Base-by-base conservation (phyloP, 2,888 invertebrate genomes). In the Synanthedon vespiformis region DNA sequence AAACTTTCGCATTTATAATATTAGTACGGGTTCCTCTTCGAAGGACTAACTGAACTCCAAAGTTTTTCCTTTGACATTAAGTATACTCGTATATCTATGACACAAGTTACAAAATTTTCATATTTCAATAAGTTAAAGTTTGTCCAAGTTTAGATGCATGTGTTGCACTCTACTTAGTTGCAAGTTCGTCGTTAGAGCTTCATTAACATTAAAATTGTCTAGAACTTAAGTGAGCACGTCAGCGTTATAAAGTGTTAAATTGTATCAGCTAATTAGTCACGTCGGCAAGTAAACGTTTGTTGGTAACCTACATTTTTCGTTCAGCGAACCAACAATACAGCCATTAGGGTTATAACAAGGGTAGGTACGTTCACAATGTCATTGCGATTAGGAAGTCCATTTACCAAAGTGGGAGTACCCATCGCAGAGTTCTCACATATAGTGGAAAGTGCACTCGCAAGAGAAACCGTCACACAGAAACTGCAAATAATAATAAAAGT, bases 381-480 rank as follows among this genome's bases (percentile, higher is more conserved):
- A 52, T 16, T 49, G 57, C 54, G 16, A 44, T 44, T 44, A 44
- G 44, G 44, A n/a, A n/a, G 44, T n/a, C 6, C 12, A 13, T 44
- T 14, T 44, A 44, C 6, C n/a, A 14, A 44, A 44, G 13, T 12
- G 44, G 5, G n/a, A 12, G 10, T 34, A 34, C 34, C 12, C 44
- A 13, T 41, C 5, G 6, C 6, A 13, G n/a, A 13, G 41, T 41
- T 12, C 13, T 2, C 41, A 12, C 13, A 13, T 41, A 41, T 13
- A 13, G 41, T 13, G 13, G 44, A 44, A 22, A 44, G 44, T 13
- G 44, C 44, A 44, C 12, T 44, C 13, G 44, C 13, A 44, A 44
- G 44, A 44, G 44, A 13, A 44, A 14, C 8, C 8, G 44, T 44
- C 44, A 14, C 12, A n/a, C n/a, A 34, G 2, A 10, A 34, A 34